These are phyloP conservation scores for Macaria liturata DNA, from an alignment of 2,888 invertebrate species.

Conservation along the genomic window DNA sequence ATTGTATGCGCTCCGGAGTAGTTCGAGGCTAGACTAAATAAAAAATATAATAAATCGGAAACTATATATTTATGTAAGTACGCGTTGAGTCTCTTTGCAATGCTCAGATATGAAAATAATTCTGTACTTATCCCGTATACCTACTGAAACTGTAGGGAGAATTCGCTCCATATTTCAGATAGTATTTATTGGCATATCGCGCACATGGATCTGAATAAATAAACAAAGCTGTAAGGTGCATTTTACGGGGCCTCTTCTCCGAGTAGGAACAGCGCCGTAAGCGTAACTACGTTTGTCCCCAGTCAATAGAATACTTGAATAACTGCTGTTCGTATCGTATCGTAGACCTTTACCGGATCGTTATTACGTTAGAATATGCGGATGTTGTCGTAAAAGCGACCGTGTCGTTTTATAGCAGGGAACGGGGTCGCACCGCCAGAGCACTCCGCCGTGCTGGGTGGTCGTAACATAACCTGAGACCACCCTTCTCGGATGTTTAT, in stretches of 20 bases:
- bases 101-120: no score
- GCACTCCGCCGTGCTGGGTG: conserved; percentile 51
- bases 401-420: conserved; percentile 63
- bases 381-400: conserved; percentile 66
- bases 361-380: conserved; percentile 54
- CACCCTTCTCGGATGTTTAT: conserved; percentile 58
- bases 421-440: conserved; percentile 47
- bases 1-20: no score
- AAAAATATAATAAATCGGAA: no score
- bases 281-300: conserved; percentile 38
- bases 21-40: no score
- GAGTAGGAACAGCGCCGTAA: conserved; percentile 21
- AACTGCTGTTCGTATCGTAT: conserved; percentile 58
- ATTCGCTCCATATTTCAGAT: background rate
- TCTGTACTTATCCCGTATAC: no score
- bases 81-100: no score
- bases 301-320: conserved; percentile 56
- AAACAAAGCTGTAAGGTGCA: conserved; percentile 26
- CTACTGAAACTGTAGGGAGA: no score
- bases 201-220: conserved; percentile 8
- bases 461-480: conserved; percentile 65
- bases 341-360: conserved; percentile 58
- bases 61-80: no score
- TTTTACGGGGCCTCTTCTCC: conserved; percentile 25
- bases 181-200: conserved; percentile 7